Conservation (phyloP, 2,113 vertebrate genomes). For the Apodemus sylvaticus region DNA sequence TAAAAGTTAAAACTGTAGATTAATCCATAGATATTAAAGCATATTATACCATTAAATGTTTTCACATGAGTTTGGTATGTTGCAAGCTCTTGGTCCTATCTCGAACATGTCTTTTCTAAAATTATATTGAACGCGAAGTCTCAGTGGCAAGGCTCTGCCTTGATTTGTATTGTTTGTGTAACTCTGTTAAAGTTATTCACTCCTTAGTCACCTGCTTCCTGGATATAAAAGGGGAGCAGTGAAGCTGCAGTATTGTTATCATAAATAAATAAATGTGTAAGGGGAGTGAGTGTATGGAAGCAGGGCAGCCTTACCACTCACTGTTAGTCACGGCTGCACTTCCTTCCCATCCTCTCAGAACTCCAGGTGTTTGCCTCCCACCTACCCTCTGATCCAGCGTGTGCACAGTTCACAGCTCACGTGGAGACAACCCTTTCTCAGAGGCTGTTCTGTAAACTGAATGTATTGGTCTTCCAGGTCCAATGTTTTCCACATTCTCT, state of each 20-base stretch:
- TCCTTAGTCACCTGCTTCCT: not conserved
- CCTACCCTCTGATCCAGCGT: not conserved
- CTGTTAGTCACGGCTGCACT: not conserved
- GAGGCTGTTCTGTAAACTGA: not conserved
- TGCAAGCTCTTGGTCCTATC: not conserved
- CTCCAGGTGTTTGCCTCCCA: not conserved
- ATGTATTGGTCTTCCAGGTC: not conserved
- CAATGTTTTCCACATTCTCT: not conserved
- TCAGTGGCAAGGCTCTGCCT: not conserved
- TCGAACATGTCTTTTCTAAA: not conserved
- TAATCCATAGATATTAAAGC: not conserved
- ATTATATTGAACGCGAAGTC: not conserved
- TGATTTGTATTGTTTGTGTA: not conserved
- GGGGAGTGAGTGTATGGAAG: not conserved
- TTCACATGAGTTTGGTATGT: slow-evolving; percentile 14
- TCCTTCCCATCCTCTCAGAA: not conserved
- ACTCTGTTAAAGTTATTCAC: not conserved
- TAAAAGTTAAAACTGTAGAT: not conserved
- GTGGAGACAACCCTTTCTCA: not conserved
- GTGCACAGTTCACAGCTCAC: not conserved
- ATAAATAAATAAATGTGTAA: not conserved
- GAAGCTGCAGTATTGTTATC: not conserved
- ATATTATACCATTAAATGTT: slow-evolving; percentile 4
- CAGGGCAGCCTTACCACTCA: not conserved
- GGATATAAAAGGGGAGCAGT: not conserved